A percentile compares a stretch with the other conserved stretches of the same genome.
Conservation (phyloP, 1,140 invertebrate genomes). For the Chironomus tepperi region DNA sequence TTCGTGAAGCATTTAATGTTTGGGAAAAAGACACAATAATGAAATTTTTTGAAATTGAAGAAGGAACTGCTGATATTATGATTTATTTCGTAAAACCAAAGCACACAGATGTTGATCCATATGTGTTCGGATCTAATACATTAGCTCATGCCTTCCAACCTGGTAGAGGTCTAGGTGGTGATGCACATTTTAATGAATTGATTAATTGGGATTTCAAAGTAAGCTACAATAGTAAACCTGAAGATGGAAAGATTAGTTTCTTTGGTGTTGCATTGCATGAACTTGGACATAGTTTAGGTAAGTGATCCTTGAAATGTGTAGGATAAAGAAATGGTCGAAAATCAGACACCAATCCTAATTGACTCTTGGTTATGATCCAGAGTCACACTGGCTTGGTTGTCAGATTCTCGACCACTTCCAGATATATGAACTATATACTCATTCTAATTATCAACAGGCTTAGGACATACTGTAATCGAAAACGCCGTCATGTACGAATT, state of each 20-base stretch:
- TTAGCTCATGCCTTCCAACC: neutral
- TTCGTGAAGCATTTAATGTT: neutral
- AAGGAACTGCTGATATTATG: neutral
- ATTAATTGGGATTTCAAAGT: neutral
- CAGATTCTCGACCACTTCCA: too few relatives aligned
- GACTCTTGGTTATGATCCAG: too few relatives aligned
- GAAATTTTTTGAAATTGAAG: neutral
- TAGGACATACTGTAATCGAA: neutral
- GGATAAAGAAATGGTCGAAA: too few relatives aligned
- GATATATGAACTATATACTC: too few relatives aligned
- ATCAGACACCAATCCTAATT: too few relatives aligned
- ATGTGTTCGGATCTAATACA: neutral
- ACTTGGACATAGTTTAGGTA: neutral
- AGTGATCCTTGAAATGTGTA: too few relatives aligned
- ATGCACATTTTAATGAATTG: neutral
- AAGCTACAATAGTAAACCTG: neutral
- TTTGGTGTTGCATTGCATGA: neutral
- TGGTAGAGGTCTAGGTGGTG: neutral
- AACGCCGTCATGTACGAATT: neutral
- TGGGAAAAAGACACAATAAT: neutral
- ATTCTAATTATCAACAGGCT: neutral
- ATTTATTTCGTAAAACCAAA: neutral
- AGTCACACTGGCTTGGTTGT: too few relatives aligned
- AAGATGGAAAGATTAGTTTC: neutral
- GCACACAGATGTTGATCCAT: neutral